Percentiles rank a stretch among this genome's conserved stretches.
phyloP scores from a whole-genome alignment of 2,888 invertebrate genomes.

The Chrysodeixis includens region DNA sequence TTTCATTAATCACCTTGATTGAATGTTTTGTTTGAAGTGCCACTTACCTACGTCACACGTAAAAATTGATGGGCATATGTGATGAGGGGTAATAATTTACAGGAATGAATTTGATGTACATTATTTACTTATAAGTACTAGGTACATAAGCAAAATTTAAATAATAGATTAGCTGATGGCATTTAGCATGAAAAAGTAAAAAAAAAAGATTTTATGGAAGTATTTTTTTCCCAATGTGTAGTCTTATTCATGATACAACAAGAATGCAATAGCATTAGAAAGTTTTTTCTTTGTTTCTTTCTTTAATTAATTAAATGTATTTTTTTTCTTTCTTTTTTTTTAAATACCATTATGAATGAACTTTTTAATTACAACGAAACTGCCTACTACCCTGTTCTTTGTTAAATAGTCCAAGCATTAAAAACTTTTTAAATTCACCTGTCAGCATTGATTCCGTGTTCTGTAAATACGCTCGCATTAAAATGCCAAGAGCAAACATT shows the following conservation, averaged over 20 bases:
- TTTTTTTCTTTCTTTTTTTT: too few species aligned
- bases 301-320: too few species aligned
- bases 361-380: conserved; percentile 33
- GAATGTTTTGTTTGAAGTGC: background rate
- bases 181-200: too few species aligned
- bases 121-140: too few species aligned
- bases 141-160: too few species aligned
- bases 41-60: background rate
- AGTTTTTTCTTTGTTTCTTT: too few species aligned
- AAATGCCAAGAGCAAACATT: conserved; percentile 48
- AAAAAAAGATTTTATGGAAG: too few species aligned
- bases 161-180: too few species aligned
- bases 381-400: background rate
- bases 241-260: too few species aligned
- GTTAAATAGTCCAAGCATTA: background rate
- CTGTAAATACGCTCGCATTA: conserved; percentile 36
- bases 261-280: too few species aligned
- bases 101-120: too few species aligned
- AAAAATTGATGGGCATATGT: background rate
- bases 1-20: background rate
- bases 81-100: background rate
- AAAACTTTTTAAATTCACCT: conserved; percentile 27
- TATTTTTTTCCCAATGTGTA: too few species aligned
- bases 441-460: conserved; percentile 24
- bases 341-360: conserved; percentile 4